These are phyloP conservation scores for Fopius arisanus DNA, from an alignment of 1,140 invertebrate genomes.

Conservation along the genomic window DNA sequence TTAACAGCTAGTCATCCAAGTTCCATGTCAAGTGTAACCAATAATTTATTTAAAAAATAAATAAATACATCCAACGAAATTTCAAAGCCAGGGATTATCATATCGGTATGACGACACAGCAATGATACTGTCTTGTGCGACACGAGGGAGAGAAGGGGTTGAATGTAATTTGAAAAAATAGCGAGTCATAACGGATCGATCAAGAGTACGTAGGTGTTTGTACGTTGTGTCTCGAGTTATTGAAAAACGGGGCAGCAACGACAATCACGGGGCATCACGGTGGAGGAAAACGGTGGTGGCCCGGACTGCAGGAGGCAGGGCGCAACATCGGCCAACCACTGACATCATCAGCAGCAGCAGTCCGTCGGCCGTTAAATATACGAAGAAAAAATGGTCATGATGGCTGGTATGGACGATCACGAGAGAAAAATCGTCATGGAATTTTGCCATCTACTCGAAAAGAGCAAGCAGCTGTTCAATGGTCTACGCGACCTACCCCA, in stretches of 20 bases:
- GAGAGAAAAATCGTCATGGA: conserved; percentile 95
- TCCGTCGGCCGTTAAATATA: conserved; percentile 38
- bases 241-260: conserved; percentile 16
- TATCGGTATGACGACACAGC: neutral
- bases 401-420: conserved; percentile 82
- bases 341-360: conserved; percentile 38
- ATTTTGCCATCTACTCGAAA: conserved; percentile 95
- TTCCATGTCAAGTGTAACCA: neutral
- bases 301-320: conserved; percentile 12
- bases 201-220: neutral
- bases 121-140: neutral
- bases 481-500: conserved; percentile 94
- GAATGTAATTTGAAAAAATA: neutral
- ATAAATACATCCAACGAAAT: too few species aligned
- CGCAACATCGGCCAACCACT: conserved; percentile 3
- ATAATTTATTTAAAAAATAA: neutral
- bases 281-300: conserved; percentile 16
- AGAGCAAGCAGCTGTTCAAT: conserved; percentile 97
- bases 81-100: too few species aligned
- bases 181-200: neutral
- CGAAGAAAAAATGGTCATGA: conserved; percentile 70
- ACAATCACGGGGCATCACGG: conserved; percentile 25
- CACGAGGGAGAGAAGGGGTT: neutral
- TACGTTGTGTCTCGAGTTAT: neutral
- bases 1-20: neutral